Evolutionary conservation across 2,888 invertebrate species (phyloP), one percentile per base, ranked within the genome.

Genomic region (Pseudeuparius sepicola): DNA sequence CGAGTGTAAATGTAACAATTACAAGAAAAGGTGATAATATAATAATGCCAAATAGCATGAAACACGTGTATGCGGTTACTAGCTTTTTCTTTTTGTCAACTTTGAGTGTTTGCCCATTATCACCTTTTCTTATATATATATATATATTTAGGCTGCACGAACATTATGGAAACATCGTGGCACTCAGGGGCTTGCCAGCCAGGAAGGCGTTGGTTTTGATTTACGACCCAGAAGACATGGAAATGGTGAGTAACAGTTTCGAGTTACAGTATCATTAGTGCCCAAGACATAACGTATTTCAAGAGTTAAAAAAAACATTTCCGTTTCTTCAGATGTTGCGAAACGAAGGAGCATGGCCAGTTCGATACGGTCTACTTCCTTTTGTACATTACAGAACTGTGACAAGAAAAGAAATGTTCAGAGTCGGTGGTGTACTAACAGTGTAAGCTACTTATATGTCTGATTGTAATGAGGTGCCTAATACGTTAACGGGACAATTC

Each of bases 161-260:
- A 4, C 36, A 53, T 31, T 63, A 63, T 43, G 70, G 69, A 2
- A 50, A 64, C 31, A 56, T 68, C 4, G 59, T 61, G n/a, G 54
- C 56, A 7, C 31, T 70, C 4, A 60, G 58, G n/a, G 64, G 64
- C 3, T 37, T 66, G n/a, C 23, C 31, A 31, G 34, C 55, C 13
- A 31, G 40, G 26, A 32, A 34, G n/a, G 40, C 43, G 7, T 35
- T 43, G 24, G 17, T 70, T 2, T 46, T 65, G 7, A 41, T 63
- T 3, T 70, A 66, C 43, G 60, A 67, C 49, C 65, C 68, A 1
- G 62, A 66, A n/a, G 66, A 68, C 45, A 61, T 70, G 24, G 61
- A 65, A 45, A 57, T 34, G 30, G 51, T 53, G 37, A 29, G 41
- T 34, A 24, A 5, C 18, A 23, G 10, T 29, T n/a, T n/a, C n/a